These are phyloP conservation scores for Heliconius nattereri DNA, from an alignment of 1,140 invertebrate genomes.

Conservation along the genomic window DNA sequence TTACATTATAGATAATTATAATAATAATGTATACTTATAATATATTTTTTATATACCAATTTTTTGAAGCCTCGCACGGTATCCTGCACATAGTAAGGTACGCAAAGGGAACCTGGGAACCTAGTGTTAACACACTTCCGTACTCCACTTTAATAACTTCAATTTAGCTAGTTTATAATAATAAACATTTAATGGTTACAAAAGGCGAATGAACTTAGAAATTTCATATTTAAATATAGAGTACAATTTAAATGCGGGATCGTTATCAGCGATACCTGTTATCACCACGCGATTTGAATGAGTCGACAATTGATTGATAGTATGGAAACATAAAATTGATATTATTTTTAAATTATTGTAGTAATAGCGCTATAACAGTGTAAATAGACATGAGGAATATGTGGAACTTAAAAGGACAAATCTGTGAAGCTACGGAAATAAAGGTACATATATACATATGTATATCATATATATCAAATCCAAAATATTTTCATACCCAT, in stretches of 20 bases:
- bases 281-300: constrained; percentile 4
- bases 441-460: too few relatives aligned
- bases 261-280: neutral
- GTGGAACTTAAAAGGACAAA: neutral
- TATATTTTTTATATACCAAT: too few relatives aligned
- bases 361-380: neutral
- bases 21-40: neutral
- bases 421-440: neutral
- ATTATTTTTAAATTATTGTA: neutral
- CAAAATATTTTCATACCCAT: too few relatives aligned
- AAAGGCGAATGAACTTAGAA: constrained; percentile 4
- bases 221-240: constrained; percentile 1
- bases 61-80: too few relatives aligned
- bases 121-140: too few relatives aligned
- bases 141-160: too few relatives aligned
- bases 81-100: too few relatives aligned
- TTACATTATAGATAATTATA: too few relatives aligned
- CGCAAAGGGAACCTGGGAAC: too few relatives aligned
- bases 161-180: too few relatives aligned
- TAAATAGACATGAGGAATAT: neutral
- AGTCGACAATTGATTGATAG: neutral
- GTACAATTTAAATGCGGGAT: neutral
- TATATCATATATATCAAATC: too few relatives aligned
- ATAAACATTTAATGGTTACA: neutral
- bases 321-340: neutral